Percentiles rank a stretch among this genome's conserved stretches.
Evolutionary conservation across 2,113 vertebrate species (phyloP).

Genomic region (Pollachius pollachius): DNA sequence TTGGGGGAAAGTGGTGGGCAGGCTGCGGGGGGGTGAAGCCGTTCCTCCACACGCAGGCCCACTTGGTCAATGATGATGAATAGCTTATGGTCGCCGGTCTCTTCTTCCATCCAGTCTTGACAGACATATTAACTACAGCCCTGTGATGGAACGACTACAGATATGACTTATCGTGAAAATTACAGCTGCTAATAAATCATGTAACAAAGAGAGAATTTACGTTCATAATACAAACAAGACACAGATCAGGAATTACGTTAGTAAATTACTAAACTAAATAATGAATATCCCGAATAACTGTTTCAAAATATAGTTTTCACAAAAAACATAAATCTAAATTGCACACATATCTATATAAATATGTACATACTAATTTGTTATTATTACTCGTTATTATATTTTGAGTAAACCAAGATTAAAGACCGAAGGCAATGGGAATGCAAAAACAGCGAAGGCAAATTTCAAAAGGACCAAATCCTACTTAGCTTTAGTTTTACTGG

Average conservation of each 20-base stretch:
- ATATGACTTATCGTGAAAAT: conserved; percentile 26
- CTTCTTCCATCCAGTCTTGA: not conserved
- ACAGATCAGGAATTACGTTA: too few species aligned
- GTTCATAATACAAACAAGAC: not conserved
- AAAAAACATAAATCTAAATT: too few species aligned
- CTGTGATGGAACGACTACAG: conserved; percentile 25
- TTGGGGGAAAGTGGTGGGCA: too few species aligned
- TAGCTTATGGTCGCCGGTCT: conserved; percentile 7
- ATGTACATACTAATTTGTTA: too few species aligned
- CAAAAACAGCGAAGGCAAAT: not conserved
- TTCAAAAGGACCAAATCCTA: conserved; percentile 6
- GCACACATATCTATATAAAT: too few species aligned
- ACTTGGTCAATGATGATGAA: conserved; percentile 29
- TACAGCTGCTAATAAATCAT: conserved; percentile 11
- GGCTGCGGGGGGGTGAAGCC: too few species aligned
- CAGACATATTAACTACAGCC: conserved; percentile 30
- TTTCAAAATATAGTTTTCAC: too few species aligned
- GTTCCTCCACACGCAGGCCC: not conserved
- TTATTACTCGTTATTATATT: too few species aligned
- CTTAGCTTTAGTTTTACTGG: too few species aligned
- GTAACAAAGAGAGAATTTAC: conserved; percentile 13
- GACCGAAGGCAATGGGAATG: not conserved
- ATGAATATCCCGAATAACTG: too few species aligned
- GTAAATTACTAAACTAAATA: too few species aligned
- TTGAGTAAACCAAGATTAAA: not conserved